Percentiles rank a stretch among this genome's conserved stretches.
Conservation (phyloP, 2,888 invertebrate genomes). For the Lepidochrysops patricia region DNA sequence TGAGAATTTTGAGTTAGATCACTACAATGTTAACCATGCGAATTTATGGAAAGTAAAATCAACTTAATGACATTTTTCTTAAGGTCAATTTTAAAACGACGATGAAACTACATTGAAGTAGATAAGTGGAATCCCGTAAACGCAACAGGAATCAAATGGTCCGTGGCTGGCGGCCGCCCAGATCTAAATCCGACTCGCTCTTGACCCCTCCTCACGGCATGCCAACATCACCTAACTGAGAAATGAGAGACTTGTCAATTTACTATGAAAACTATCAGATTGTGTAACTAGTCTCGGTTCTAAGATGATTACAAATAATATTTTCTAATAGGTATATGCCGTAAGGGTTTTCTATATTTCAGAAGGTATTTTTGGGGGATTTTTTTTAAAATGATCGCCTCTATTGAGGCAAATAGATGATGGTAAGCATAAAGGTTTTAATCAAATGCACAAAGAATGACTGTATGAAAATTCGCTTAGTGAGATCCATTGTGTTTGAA, state of each 20-base stretch:
- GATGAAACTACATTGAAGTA: neutral
- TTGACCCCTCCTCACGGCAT: constrained; percentile 58
- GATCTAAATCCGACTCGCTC: constrained; percentile 59
- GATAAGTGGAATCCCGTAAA: constrained; percentile 4
- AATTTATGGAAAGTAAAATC: no score
- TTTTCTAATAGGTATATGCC: no score
- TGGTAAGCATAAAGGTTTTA: constrained; percentile 25
- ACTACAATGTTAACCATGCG: no score
- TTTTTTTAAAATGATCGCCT: neutral
- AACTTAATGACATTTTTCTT: no score
- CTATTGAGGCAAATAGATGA: neutral
- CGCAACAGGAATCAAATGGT: constrained; percentile 30
- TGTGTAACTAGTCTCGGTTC: no score
- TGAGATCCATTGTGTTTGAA: constrained; percentile 57
- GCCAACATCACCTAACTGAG: constrained; percentile 24
- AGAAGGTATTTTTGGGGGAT: neutral
- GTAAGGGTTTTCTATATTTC: no score
- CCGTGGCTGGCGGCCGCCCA: constrained; percentile 52
- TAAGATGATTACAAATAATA: no score
- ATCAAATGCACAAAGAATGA: constrained; percentile 57
- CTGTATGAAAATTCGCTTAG: constrained; percentile 53
- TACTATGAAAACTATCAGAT: neutral
- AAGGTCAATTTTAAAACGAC: no score
- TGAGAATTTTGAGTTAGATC: no score
- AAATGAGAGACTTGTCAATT: neutral